Percentiles rank a stretch among this genome's conserved stretches.
Evolutionary conservation across 2,888 invertebrate species (phyloP).

Genomic region (Tiliacea citrago): DNA sequence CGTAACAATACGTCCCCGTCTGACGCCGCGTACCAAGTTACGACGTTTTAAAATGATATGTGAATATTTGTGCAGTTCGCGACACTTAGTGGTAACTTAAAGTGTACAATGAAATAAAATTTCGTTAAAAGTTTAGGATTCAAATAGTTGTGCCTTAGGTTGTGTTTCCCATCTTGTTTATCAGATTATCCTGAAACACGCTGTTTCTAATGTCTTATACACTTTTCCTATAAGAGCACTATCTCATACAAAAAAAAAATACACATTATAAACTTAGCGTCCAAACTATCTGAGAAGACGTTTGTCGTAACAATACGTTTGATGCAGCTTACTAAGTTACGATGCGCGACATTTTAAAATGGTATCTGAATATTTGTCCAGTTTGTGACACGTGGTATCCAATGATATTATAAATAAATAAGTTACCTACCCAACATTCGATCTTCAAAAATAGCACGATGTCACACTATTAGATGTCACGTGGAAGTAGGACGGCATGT

Average conservation of each 20-base stretch:
- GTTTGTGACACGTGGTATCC: not conserved
- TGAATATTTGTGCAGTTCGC: conserved; percentile 3
- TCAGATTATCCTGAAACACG: too few species aligned
- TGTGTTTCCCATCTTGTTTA: too few species aligned
- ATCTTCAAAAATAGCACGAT: not conserved
- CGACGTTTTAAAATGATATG: conserved; percentile 2
- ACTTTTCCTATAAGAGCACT: too few species aligned
- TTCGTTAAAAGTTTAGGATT: too few species aligned
- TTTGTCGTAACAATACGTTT: conserved; percentile 28
- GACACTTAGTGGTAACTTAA: not conserved
- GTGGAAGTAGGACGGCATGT: not conserved
- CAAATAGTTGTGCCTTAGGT: too few species aligned
- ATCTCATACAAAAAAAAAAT: too few species aligned
- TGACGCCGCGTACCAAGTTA: conserved; percentile 2
- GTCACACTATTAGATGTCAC: not conserved
- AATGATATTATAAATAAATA: not conserved
- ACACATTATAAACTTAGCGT: conserved; percentile 15
- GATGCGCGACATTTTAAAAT: conserved; percentile 3
- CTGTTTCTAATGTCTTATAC: too few species aligned
- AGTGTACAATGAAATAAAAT: too few species aligned
- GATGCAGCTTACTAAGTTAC: not conserved
- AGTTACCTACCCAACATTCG: not conserved
- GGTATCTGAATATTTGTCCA: not conserved
- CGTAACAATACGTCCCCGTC: conserved; percentile 21
- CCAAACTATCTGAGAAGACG: conserved; percentile 46